These are phyloP conservation scores for Atopsyche davidsoni DNA, from an alignment of 1,140 invertebrate genomes.

Conservation along the genomic window DNA sequence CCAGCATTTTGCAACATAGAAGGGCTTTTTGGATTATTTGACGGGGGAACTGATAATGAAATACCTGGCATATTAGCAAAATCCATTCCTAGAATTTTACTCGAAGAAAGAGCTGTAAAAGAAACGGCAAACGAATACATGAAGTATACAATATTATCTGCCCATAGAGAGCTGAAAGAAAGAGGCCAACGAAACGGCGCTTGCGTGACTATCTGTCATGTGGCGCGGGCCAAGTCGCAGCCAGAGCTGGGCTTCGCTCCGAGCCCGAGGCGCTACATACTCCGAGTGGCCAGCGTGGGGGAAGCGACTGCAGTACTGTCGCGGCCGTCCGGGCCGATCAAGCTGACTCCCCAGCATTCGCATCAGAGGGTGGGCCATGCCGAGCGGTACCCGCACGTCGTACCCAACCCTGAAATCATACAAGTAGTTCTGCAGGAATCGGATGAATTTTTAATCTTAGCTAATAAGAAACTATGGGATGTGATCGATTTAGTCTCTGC, in stretches of 20 bases:
- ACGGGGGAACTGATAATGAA: conserved; percentile 64
- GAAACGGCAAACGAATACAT: conserved; percentile 74
- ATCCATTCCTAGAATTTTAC: conserved; percentile 64
- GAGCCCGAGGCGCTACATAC: conserved; percentile 49
- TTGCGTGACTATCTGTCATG: conserved; percentile 66
- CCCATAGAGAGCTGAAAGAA: conserved; percentile 67
- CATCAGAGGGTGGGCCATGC: conserved; percentile 59
- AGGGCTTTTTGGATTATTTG: conserved; percentile 75
- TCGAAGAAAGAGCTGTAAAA: conserved; percentile 73
- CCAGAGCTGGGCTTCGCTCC: conserved; percentile 46
- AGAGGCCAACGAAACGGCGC: conserved; percentile 63
- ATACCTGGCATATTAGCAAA: conserved; percentile 63
- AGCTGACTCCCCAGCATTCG: conserved; percentile 48
- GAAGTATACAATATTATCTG: conserved; percentile 73
- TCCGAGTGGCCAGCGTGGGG: conserved; percentile 67
- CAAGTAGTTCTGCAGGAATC: conserved; percentile 70
- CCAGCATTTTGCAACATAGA: conserved; percentile 72
- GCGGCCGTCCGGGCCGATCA: conserved; percentile 55
- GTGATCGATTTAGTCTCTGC: conserved; percentile 68
- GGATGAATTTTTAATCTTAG: conserved; percentile 75
- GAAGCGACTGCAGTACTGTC: conserved; percentile 66
- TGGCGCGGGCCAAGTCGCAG: conserved; percentile 51
- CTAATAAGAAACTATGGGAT: conserved; percentile 72
- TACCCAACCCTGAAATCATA: conserved; percentile 68
- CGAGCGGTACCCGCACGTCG: conserved; percentile 55